These are phyloP conservation scores for Melanchra persicariae DNA, from an alignment of 2,888 invertebrate genomes.

Conservation along the genomic window DNA sequence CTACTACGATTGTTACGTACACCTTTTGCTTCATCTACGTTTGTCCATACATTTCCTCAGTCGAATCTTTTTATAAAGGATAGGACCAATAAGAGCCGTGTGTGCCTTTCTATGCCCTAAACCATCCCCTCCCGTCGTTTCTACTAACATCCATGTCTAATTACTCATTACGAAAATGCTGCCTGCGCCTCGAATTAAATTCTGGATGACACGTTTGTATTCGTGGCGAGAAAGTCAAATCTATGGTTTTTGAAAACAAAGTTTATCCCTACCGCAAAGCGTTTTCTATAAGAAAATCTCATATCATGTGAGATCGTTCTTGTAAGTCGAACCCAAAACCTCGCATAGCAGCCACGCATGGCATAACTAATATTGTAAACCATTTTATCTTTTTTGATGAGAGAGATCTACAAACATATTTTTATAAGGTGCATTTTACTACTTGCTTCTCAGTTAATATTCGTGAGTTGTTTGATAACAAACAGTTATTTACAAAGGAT, in stretches of 20 bases:
- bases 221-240: not conserved
- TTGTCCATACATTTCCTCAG: not conserved
- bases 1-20: not conserved
- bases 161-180: not conserved
- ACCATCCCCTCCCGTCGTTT: not conserved
- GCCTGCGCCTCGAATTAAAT: not conserved
- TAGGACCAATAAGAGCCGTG: not conserved
- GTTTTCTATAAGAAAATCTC: not conserved
- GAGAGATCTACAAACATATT: not conserved
- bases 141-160: not conserved
- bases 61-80: not conserved
- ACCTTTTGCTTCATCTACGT: not conserved
- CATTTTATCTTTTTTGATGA: not conserved
- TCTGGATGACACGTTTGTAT: not conserved
- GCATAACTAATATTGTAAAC: not conserved
- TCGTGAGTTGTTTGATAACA: conserved; percentile 23
- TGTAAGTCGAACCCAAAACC: conserved; percentile 21
- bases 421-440: not conserved
- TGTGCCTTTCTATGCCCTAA: not conserved
- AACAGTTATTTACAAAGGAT: conserved; percentile 50
- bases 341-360: not conserved
- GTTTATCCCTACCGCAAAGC: not conserved
- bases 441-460: not conserved
- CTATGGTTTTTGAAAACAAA: not conserved
- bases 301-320: not conserved